Base-by-base conservation (phyloP, 2,113 vertebrate genomes). In the Halichoeres trimaculatus region DNA sequence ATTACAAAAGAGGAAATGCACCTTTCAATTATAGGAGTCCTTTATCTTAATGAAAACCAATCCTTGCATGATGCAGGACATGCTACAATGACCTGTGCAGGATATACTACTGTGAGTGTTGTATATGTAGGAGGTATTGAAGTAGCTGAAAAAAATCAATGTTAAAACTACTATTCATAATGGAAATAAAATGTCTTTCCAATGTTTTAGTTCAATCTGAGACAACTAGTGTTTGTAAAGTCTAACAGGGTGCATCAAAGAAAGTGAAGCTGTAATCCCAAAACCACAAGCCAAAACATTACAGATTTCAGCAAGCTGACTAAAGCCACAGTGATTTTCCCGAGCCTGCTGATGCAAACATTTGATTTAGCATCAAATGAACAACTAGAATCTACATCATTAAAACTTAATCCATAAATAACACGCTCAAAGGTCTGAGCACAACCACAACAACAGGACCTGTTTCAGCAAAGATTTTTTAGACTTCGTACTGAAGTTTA, bases 261-360 rank as follows among this genome's bases (percentile, higher is more conserved):
- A 51, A 41, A 65, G 35, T 76, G 45, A 76, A 67, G 26, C 17
- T 56, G 12, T 36, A 78, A 72, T 71, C 62, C 70, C 52, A 74
- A 78, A 76, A 69, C 70, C 63, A 82, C 47, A 82, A 73, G 24
- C 58, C 68, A 80, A 74, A 54, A 63, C 41, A 59, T 60, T 54
- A 13, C 23, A 41, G 38, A 48, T 48, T n/a, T 48, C 23, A 79
- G 50, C 48, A 50, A 52, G 45, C 34, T 55, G 59, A 60, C 47
- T 62, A 9, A 22, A 51, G 22, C 14, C 23, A 61, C 34, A 66
- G 35, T 19, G 13, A 36, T 41, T n/a, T n/a, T 41, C 20, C 45
- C 47, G 55, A 23, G 23, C 62, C 35, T 68, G 38, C 53, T 55
- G 58, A 77, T 35, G 61, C 34, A 65, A 73, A 59, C 8, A 10